These are phyloP conservation scores for Miichthys miiuy DNA, from an alignment of 2,797 vertebrate species.

Conservation along the genomic window DNA sequence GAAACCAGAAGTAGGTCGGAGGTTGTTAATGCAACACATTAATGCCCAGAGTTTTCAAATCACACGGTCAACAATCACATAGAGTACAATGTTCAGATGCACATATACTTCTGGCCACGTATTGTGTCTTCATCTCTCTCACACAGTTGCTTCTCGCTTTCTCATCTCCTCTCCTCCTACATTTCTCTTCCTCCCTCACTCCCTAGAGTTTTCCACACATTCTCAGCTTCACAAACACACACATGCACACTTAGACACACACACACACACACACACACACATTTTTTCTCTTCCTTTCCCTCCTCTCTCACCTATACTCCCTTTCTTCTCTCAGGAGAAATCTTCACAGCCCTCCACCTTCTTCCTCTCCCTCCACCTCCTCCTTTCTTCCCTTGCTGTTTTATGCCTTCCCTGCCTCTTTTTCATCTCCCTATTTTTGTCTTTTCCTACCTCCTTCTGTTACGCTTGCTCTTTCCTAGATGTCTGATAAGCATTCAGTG, in stretches of 20 bases:
- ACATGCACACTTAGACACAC: background rate
- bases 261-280: conserved; percentile 20
- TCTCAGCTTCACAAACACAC: conserved; percentile 25
- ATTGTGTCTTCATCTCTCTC: conserved; percentile 10
- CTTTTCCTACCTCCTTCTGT: conserved; percentile 7
- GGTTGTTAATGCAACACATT: background rate
- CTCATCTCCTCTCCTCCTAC: conserved; percentile 51
- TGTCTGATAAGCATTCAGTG: conserved; percentile 67
- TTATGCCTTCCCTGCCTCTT: conserved; percentile 10
- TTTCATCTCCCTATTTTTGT: conserved; percentile 16
- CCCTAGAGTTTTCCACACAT: conserved; percentile 51
- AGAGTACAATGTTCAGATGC: background rate
- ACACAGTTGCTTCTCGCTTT: conserved; percentile 29
- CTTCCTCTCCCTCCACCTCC: background rate
- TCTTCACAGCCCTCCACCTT: conserved; percentile 9
- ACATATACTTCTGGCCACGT: conserved; percentile 4
- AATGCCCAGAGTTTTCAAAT: background rate
- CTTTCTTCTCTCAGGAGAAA: conserved; percentile 30
- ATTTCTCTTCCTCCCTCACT: conserved; percentile 48
- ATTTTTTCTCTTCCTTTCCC: conserved; percentile 13
- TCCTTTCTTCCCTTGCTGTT: background rate
- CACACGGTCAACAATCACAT: background rate
- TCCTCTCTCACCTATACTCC: conserved; percentile 40
- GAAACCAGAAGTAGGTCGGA: background rate
- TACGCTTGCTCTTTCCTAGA: conserved; percentile 39